Evolutionary conservation across 2,113 vertebrate species (phyloP).

Genomic region (Daphoenositta chrysoptera): DNA sequence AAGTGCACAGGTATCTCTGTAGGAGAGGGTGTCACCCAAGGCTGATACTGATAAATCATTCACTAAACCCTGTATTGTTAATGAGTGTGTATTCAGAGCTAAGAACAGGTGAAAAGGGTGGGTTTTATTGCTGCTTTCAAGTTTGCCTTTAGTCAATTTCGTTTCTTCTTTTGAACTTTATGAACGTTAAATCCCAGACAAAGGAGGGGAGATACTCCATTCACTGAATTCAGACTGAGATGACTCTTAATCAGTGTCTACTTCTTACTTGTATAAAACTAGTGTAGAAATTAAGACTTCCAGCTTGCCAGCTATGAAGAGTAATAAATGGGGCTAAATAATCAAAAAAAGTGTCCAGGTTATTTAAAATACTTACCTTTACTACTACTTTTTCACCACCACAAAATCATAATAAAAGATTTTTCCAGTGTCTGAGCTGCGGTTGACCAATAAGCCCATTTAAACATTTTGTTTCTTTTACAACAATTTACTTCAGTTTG

Average conservation of each 20-base stretch:
- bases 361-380: background rate
- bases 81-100: background rate
- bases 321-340: background rate
- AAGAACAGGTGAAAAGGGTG: background rate
- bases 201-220: background rate
- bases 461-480: background rate
- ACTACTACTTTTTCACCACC: background rate
- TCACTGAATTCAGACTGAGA: background rate
- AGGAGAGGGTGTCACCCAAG: background rate
- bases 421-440: background rate
- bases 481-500: background rate
- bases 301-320: background rate
- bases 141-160: background rate
- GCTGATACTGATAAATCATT: background rate
- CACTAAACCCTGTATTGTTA: background rate
- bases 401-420: background rate
- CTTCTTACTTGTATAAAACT: background rate
- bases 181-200: background rate
- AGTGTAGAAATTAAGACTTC: background rate
- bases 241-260: background rate
- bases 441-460: background rate
- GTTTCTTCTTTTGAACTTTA: background rate
- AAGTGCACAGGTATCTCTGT: background rate
- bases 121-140: background rate
- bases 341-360: background rate